These are phyloP conservation scores for Melanotus villosus DNA, from an alignment of 2,888 invertebrate species.

Conservation along the genomic window DNA sequence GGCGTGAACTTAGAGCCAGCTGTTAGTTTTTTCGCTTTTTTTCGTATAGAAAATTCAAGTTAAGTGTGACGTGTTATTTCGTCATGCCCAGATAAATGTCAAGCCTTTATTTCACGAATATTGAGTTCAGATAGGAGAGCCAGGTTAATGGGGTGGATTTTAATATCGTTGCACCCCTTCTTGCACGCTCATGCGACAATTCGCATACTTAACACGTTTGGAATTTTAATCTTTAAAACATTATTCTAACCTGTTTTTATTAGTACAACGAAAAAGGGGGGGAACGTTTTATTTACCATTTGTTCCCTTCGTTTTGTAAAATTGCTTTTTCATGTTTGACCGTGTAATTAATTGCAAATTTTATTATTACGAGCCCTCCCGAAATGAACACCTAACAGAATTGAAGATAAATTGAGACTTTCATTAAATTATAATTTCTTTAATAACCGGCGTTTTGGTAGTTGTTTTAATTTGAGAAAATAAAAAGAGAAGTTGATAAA, in stretches of 20 bases:
- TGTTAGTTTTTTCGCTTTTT: conserved; percentile 48
- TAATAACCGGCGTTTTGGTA: too few relatives aligned
- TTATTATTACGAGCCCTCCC: not conserved
- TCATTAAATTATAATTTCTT: not conserved
- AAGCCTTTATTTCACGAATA: conserved; percentile 48
- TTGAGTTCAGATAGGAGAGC: conserved; percentile 45
- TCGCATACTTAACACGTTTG: conserved; percentile 58
- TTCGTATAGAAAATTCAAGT: conserved; percentile 50
- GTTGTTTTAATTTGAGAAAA: too few relatives aligned
- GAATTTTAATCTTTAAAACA: conserved; percentile 62
- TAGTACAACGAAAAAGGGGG: too few relatives aligned
- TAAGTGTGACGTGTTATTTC: conserved; percentile 48
- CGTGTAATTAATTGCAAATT: conserved; percentile 29
- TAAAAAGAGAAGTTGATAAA: too few relatives aligned
- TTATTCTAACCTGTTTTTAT: conserved; percentile 58
- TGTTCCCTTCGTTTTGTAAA: conserved; percentile 26
- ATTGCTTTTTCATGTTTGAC: conserved; percentile 35
- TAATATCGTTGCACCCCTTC: conserved; percentile 56
- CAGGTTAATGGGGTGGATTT: conserved; percentile 56
- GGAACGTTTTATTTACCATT: conserved; percentile 44
- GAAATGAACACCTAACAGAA: not conserved
- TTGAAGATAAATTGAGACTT: not conserved
- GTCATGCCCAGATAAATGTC: conserved; percentile 49
- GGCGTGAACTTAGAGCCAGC: conserved; percentile 57
- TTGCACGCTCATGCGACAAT: conserved; percentile 56